Evolutionary conservation across 1,140 invertebrate species (phyloP).

Genomic region (Pentalonia nigronervosa): DNA sequence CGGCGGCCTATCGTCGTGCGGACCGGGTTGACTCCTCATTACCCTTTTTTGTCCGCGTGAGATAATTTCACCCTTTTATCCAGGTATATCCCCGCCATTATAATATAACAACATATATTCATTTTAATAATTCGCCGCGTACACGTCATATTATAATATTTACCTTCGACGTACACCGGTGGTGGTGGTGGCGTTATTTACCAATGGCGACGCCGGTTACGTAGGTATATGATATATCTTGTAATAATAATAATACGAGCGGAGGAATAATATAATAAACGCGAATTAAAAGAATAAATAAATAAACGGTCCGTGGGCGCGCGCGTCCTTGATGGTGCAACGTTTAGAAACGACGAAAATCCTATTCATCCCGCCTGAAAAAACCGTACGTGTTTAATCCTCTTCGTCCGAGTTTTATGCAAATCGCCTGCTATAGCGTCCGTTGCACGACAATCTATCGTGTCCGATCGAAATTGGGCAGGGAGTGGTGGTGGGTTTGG

Average conservation of each 20-base stretch:
- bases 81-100: not conserved
- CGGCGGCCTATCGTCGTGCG: not conserved
- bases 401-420: slow-evolving; percentile 16
- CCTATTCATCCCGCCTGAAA: not conserved
- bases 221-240: not conserved
- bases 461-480: not conserved
- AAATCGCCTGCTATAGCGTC: not conserved
- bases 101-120: not conserved
- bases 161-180: too few species aligned
- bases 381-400: slow-evolving; percentile 33
- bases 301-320: slow-evolving; percentile 9
- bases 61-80: slow-evolving; percentile 50
- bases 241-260: not conserved
- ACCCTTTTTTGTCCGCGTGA: slow-evolving; percentile 28
- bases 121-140: not conserved
- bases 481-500: not conserved
- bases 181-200: not conserved
- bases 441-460: not conserved
- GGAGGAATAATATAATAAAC: not conserved
- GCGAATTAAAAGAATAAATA: not conserved
- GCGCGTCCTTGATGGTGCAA: not conserved
- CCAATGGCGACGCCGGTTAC: not conserved
- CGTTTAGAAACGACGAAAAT: not conserved
- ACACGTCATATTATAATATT: not conserved
- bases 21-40: not conserved